Conservation (phyloP, 2,888 invertebrate species). For the Plagodis pulveraria region DNA sequence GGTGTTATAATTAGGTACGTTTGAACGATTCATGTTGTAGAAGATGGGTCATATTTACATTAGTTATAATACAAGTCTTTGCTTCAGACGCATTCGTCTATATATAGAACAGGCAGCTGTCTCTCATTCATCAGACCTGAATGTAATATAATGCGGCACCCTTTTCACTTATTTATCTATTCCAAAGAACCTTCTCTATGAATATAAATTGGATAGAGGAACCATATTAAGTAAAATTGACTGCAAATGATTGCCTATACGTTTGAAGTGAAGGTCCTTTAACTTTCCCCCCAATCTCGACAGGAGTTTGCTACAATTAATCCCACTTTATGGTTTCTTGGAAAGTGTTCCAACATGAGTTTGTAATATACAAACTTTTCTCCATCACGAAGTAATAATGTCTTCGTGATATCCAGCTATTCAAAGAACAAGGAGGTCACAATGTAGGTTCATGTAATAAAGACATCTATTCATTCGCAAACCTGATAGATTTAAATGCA, state of each 20-base stretch:
- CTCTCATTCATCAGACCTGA: constrained; percentile 60
- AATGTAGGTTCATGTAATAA: constrained; percentile 17
- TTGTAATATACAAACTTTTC: constrained; percentile 8
- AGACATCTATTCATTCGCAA: constrained; percentile 14
- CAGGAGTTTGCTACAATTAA: neutral
- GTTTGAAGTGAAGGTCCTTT: too few species aligned
- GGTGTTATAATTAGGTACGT: too few species aligned
- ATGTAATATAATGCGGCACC: constrained; percentile 64
- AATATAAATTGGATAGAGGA: constrained; percentile 68
- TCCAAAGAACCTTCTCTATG: constrained; percentile 68
- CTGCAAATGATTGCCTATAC: constrained; percentile 48
- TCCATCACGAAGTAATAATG: constrained; percentile 5
- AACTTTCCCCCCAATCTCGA: too few species aligned
- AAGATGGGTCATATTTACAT: too few species aligned
- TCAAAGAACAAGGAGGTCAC: constrained; percentile 3
- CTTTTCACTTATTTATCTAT: constrained; percentile 68
- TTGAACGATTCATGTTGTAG: too few species aligned
- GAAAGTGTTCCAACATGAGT: constrained; percentile 6
- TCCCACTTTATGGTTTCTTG: constrained; percentile 4
- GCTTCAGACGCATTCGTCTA: neutral
- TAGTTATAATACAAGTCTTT: neutral
- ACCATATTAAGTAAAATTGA: constrained; percentile 65
- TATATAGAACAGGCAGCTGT: constrained; percentile 39
- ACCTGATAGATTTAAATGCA: constrained; percentile 22
- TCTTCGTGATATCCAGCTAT: constrained; percentile 4